Evolutionary conservation across 2,113 vertebrate genomes (phyloP).

Genomic region (Stercorarius parasiticus): DNA sequence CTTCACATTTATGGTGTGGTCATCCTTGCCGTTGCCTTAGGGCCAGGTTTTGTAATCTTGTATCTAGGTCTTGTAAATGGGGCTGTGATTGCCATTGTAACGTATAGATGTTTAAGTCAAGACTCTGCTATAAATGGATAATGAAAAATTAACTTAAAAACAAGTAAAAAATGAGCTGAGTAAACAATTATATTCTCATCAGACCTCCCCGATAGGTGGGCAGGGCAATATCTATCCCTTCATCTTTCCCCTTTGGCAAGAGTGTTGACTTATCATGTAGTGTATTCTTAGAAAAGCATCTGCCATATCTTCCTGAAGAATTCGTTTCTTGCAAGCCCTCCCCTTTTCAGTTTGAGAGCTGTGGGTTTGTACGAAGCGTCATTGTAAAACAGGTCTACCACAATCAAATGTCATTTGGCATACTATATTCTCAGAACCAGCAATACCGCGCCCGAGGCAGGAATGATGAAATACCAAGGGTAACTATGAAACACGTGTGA

Average conservation of each 20-base stretch:
- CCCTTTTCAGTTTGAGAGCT: slow-evolving; percentile 20
- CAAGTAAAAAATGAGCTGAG: neutral
- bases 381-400: slow-evolving; percentile 21
- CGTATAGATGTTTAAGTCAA: neutral
- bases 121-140: neutral
- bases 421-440: slow-evolving; percentile 34
- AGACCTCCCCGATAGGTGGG: neutral
- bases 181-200: neutral
- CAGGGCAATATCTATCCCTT: neutral
- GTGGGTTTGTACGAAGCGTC: neutral
- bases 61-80: neutral
- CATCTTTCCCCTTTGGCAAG: neutral
- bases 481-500: neutral
- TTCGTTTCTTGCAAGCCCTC: slow-evolving; percentile 31
- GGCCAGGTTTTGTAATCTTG: neutral
- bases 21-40: neutral
- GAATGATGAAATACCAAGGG: neutral
- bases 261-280: neutral
- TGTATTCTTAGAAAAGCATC: slow-evolving; percentile 58
- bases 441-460: neutral
- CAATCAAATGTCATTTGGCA: slow-evolving; percentile 47
- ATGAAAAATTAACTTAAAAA: neutral
- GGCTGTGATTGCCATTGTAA: neutral
- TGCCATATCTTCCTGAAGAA: slow-evolving; percentile 32
- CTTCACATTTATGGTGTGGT: neutral